Base-by-base conservation (phyloP, 2,113 vertebrate genomes). In the Crotalus tigris region DNA sequence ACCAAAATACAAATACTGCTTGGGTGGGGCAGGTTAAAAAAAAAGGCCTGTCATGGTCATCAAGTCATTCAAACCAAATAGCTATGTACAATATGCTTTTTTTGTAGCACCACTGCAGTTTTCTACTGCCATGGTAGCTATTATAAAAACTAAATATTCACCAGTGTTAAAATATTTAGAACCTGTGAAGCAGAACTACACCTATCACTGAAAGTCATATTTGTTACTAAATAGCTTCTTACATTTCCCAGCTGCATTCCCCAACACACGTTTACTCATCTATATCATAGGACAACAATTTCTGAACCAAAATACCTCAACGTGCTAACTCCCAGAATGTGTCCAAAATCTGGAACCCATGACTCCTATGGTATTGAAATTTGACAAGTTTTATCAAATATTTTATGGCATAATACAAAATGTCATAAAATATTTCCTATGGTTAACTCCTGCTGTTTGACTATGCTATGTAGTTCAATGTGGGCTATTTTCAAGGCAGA, bases 141-240 rank as follows among this genome's bases (percentile, higher is more conserved):
- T 29, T 64, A 26, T 11, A 69, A 90, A 8, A 23, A 69, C 3
- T 90, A 64, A n/a, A n/a, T 26, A 69, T n/a, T 49, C 29, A 51
- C 11, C 10, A 64, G 89, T 51, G 4, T n/a, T 69, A 29, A 29
- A n/a, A 49, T 17, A n/a, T 53, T 51, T 69, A 51, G 46, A 90
- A 64, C 10, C 44, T 64, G 26, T 51, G 24, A 81, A 90, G 13
- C 12, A 90, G 59, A 24, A 90, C 26, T n/a, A n/a, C 49, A 51
- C 8, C 46, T 24, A 49, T n/a, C 7, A 46, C 1, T 58, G 81
- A 19, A 44, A 89, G 24, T 61, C 21, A 89, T 12, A 89, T 89
- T 91, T 57, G 29, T 94, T 85, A 91, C 58, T 92, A 4, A 21
- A 23, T 92, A 92, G n/a, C 26, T 90, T 92, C 64, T 94, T 95